phyloP scores from a whole-genome alignment of 2,888 invertebrate genomes.

The Cataglyphis altisquamis region DNA sequence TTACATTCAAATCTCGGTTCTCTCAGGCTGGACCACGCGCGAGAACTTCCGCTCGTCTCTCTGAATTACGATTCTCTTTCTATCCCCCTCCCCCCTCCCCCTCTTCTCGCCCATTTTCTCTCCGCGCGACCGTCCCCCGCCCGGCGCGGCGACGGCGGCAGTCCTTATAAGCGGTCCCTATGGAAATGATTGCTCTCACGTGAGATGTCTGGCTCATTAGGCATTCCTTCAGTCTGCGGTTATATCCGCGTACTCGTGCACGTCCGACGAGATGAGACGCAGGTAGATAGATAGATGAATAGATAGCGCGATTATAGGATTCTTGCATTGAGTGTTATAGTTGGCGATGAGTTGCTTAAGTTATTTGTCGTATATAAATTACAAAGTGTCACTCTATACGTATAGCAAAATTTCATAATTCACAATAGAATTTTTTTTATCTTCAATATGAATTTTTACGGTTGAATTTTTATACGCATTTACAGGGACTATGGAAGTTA shows the following conservation, averaged over 20 bases:
- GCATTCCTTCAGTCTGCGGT: conserved; percentile 82
- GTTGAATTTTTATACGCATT: background rate
- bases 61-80: conserved; percentile 71
- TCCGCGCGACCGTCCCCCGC: conserved; percentile 9
- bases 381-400: background rate
- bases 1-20: conserved; percentile 76
- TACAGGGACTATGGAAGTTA: background rate
- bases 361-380: background rate
- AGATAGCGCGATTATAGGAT: conserved; percentile 3
- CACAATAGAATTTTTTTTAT: background rate
- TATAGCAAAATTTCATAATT: background rate
- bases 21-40: conserved; percentile 36
- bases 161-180: conserved; percentile 75
- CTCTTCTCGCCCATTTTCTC: background rate
- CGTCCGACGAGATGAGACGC: conserved; percentile 21
- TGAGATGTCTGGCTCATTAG: conserved; percentile 83
- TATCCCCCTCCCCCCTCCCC: background rate
- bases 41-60: conserved; percentile 58
- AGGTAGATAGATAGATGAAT: conserved; percentile 13
- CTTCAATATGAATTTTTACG: background rate
- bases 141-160: conserved; percentile 38
- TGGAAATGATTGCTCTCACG: conserved; percentile 81
- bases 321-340: background rate
- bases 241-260: conserved; percentile 58
- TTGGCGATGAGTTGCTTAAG: background rate